Evolutionary conservation across 2,113 vertebrate genomes (phyloP).

Genomic region (Ptilorrhoa leucosticta): DNA sequence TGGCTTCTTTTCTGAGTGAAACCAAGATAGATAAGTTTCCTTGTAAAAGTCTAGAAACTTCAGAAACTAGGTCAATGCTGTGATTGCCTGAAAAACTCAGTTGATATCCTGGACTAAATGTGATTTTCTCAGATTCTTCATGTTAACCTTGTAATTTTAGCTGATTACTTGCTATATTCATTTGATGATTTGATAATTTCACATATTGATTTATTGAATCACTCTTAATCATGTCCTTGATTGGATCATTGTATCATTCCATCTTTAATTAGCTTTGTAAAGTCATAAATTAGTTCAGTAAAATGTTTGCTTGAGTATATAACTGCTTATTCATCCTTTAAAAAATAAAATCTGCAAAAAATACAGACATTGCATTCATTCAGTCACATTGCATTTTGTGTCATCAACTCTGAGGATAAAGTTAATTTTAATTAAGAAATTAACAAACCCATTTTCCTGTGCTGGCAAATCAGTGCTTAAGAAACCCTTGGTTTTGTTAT

Average conservation of each 20-base stretch:
- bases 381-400: not conserved
- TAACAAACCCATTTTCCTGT: not conserved
- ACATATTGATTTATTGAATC: conserved; percentile 4
- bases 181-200: conserved; percentile 1
- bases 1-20: not conserved
- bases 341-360: not conserved
- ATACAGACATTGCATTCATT: not conserved
- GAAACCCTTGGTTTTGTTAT: not conserved
- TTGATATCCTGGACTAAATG: not conserved
- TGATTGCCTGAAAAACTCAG: not conserved
- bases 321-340: not conserved
- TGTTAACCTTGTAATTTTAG: not conserved
- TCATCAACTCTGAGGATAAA: not conserved
- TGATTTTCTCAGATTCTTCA: not conserved
- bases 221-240: conserved; percentile 12
- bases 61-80: not conserved
- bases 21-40: not conserved
- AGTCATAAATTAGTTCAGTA: not conserved
- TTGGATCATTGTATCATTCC: not conserved
- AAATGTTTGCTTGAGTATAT: not conserved
- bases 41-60: not conserved
- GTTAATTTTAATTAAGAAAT: not conserved
- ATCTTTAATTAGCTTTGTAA: not conserved
- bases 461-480: not conserved
- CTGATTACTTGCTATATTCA: not conserved